A percentile compares a stretch with the other conserved stretches of the same genome.
phyloP scores from a whole-genome alignment of 1,140 invertebrate species.

The Drosophila arizonae region DNA sequence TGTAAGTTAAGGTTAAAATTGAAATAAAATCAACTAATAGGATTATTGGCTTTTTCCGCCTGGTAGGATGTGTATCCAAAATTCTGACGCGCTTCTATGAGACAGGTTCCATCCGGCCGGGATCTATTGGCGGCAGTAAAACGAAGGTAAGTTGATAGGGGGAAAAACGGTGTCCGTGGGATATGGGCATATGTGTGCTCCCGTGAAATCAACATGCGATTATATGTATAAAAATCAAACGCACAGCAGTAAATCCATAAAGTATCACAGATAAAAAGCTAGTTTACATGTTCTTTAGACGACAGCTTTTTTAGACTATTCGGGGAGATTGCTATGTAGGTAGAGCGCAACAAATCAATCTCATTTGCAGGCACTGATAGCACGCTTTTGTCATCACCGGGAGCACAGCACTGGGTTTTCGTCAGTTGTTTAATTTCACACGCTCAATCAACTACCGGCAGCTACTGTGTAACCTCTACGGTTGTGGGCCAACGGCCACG shows the following conservation, averaged over 20 bases:
- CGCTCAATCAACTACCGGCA: conserved; percentile 61
- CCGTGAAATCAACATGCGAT: conserved; percentile 78
- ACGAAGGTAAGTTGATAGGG: conserved; percentile 88
- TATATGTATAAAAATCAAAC: conserved; percentile 77
- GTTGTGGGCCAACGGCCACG: neutral
- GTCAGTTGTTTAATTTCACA: conserved; percentile 66
- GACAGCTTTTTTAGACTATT: conserved; percentile 62
- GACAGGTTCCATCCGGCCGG: conserved; percentile 95
- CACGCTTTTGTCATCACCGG: conserved; percentile 39
- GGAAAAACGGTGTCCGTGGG: conserved; percentile 30
- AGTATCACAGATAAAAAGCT: conserved; percentile 66
- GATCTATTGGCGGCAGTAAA: conserved; percentile 94
- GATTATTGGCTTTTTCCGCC: conserved; percentile 32
- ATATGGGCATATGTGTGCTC: conserved; percentile 44
- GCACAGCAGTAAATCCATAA: conserved; percentile 77
- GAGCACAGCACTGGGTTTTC: conserved; percentile 1
- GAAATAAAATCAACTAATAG: conserved; percentile 6
- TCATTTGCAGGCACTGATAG: conserved; percentile 52
- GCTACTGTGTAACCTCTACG: conserved; percentile 55
- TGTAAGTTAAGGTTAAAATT: neutral
- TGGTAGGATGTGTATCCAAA: conserved; percentile 92
- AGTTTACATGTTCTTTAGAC: conserved; percentile 63
- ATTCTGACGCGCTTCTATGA: conserved; percentile 98
- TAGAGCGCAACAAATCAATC: conserved; percentile 80
- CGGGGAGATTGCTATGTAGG: conserved; percentile 41